Evolutionary conservation across 2,797 vertebrate genomes (phyloP).

Genomic region (Serranus cabrilla): DNA sequence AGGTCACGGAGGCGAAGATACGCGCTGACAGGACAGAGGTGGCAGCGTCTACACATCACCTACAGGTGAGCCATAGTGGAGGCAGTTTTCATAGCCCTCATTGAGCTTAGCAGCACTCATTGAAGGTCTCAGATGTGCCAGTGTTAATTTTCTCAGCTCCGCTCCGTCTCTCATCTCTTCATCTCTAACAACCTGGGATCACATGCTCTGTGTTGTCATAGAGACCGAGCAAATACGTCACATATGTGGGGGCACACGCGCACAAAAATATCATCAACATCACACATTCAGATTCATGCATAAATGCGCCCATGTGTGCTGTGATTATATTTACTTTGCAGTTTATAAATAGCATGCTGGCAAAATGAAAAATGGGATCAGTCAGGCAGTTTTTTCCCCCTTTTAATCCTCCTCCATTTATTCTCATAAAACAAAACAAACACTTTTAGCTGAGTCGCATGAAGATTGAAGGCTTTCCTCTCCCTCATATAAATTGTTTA

Average conservation of each 20-base stretch:
- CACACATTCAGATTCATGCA: slow-evolving; percentile 61
- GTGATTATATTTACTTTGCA: slow-evolving; percentile 41
- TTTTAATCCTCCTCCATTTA: slow-evolving; percentile 16
- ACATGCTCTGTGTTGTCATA: slow-evolving; percentile 76
- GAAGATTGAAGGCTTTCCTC: slow-evolving; percentile 34
- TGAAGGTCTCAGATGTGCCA: slow-evolving; percentile 41
- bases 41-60: slow-evolving; percentile 98
- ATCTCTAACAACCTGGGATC: slow-evolving; percentile 55
- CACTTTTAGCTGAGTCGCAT: slow-evolving; percentile 40
- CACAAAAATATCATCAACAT: slow-evolving; percentile 47
- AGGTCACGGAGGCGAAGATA: slow-evolving; percentile 94
- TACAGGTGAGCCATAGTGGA: slow-evolving; percentile 90
- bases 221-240: slow-evolving; percentile 66
- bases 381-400: slow-evolving; percentile 9
- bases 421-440: slow-evolving; percentile 59
- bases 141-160: slow-evolving; percentile 59
- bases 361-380: slow-evolving; percentile 27
- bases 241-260: slow-evolving; percentile 24
- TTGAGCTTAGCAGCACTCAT: slow-evolving; percentile 30
- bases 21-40: slow-evolving; percentile 97
- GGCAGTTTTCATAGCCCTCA: slow-evolving; percentile 65
- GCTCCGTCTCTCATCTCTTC: slow-evolving; percentile 40
- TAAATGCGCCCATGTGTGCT: slow-evolving; percentile 45
- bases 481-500: slow-evolving; percentile 21
- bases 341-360: slow-evolving; percentile 59